Evolutionary conservation across 2,113 vertebrate genomes (phyloP), one percentile per base, ranked within the genome.

Genomic region (Sclerurus mexicanus): DNA sequence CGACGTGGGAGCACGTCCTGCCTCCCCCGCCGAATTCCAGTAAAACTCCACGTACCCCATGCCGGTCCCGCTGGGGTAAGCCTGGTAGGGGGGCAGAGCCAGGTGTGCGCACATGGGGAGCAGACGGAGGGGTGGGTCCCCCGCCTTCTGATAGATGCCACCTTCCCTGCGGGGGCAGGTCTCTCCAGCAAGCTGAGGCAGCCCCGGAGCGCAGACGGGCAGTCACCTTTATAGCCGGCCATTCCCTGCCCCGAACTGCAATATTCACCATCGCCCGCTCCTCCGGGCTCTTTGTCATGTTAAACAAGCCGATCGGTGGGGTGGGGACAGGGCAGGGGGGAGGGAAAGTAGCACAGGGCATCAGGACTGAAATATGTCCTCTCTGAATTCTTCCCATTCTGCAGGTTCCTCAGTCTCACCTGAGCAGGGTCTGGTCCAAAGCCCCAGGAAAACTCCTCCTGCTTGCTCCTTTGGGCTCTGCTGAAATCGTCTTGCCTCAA

Each of bases 251-350:
- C 2, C 17, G 39, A 55, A 90, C 75, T 31, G 92, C 87, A 67
- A 71, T 84, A 71, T 83, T 63, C 87, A 47, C 31, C 74, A 30
- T 4, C 19, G 8, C 50, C 84, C 3, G 39, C 44, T 95, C 56
- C 75, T 89, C 24, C 7, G 28, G 63, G 85, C 71, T 52, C 95
- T 95, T 97, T 96, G 95, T 96, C 90, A 96, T 97, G 95, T 35
- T 95, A 96, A 97, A 96, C 63, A 94, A 62, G 53, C 62, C 85
- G 93, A 93, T 96, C 16, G 89, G 53, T 76, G 84, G 91, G 95
- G 95, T 93, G 96, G 94, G 87, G 85, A 94, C 78, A 60, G 74
- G 23, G 40, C 44, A 4, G 35, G 77, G 80, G 59, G 37, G 8
- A 53, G 44, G 59, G 58, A 78, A 25, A 47, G 52, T 7, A 17